phyloP scores from a whole-genome alignment of 1,140 invertebrate species.

The Carposina sasakii region DNA sequence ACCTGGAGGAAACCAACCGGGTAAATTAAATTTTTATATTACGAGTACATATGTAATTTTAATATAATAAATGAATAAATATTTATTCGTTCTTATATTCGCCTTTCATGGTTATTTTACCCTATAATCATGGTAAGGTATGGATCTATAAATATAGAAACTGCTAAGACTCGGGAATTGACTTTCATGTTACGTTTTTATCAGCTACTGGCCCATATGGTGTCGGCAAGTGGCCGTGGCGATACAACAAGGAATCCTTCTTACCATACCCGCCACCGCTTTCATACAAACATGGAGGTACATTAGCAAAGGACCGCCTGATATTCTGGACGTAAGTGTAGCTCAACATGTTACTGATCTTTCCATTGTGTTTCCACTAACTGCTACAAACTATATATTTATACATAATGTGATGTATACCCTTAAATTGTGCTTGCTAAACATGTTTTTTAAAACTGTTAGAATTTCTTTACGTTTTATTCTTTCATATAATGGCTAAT shows the following conservation, averaged over 20 bases:
- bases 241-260: conserved; percentile 83
- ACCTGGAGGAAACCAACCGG: conserved; percentile 76
- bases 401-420: no score
- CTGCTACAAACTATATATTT: not conserved
- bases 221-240: conserved; percentile 83
- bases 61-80: no score
- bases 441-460: no score
- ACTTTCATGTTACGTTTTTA: no score
- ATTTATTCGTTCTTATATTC: no score
- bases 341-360: not conserved
- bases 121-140: no score
- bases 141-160: no score
- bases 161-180: no score
- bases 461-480: no score
- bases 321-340: conserved; percentile 87
- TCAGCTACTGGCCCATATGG: conserved; percentile 82
- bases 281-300: conserved; percentile 89
- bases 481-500: no score
- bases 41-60: not conserved
- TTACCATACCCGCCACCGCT: conserved; percentile 83
- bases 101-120: no score
- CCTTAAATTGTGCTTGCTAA: no score
- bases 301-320: conserved; percentile 84
- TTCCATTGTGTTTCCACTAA: not conserved
- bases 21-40: conserved; percentile 23